A percentile compares a stretch with the other conserved stretches of the same genome.
These are phyloP conservation scores for Idaea biselata DNA, from an alignment of 2,888 invertebrate species.

Conservation along the genomic window DNA sequence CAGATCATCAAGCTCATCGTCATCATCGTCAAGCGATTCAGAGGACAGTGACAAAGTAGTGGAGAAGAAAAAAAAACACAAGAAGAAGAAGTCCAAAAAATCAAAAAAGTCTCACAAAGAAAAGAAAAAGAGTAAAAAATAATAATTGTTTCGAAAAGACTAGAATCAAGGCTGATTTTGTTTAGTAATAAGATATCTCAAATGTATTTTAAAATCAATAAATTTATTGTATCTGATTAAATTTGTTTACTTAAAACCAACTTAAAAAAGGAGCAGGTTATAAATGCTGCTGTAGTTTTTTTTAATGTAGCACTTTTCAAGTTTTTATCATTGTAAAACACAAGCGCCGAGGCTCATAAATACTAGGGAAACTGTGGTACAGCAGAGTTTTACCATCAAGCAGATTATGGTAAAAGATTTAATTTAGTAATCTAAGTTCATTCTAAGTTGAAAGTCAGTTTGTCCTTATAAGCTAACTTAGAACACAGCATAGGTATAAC, in stretches of 20 bases:
- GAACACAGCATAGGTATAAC: too few species aligned
- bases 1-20: constrained; percentile 59
- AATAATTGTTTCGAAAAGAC: constrained; percentile 14
- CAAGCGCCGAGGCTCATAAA: too few species aligned
- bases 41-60: constrained; percentile 52
- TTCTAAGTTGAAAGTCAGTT: too few species aligned
- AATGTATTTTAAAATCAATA: background rate
- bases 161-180: constrained; percentile 16
- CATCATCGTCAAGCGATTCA: constrained; percentile 45
- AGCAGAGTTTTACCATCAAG: too few species aligned
- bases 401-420: too few species aligned
- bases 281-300: too few species aligned
- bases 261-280: too few species aligned
- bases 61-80: constrained; percentile 45
- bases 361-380: too few species aligned
- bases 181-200: background rate
- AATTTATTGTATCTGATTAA: background rate
- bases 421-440: too few species aligned
- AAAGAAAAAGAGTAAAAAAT: constrained; percentile 53
- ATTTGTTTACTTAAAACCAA: background rate
- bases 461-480: too few species aligned
- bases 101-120: constrained; percentile 54
- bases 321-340: too few species aligned
- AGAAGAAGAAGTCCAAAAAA: constrained; percentile 52
- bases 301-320: too few species aligned